phyloP scores from a whole-genome alignment of 2,888 invertebrate species.

The Heliconius erato region DNA sequence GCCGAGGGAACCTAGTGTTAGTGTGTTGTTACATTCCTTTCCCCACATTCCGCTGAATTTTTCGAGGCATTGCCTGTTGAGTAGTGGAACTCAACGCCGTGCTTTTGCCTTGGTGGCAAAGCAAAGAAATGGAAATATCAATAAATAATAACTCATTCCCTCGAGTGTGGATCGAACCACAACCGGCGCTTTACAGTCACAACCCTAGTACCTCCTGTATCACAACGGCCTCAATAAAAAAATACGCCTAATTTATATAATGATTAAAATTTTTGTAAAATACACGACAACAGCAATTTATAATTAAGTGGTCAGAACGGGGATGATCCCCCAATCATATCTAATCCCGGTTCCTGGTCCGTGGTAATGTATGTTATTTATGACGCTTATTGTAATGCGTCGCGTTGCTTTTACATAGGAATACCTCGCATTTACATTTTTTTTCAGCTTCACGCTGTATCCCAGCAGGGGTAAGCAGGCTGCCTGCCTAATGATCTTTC shows the following conservation, averaged over 20 bases:
- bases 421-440: not conserved
- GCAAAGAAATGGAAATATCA: too few species aligned
- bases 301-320: slow-evolving; percentile 25
- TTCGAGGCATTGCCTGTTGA: not conserved
- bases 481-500: too few species aligned
- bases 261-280: not conserved
- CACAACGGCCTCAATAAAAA: too few species aligned
- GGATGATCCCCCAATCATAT: slow-evolving; percentile 43
- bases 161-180: too few species aligned
- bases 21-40: not conserved
- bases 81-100: too few species aligned
- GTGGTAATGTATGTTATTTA: slow-evolving; percentile 37
- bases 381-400: slow-evolving; percentile 40
- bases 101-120: too few species aligned
- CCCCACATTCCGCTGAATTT: not conserved
- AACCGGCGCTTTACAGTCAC: too few species aligned
- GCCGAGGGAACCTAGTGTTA: too few species aligned
- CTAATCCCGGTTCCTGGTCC: slow-evolving; percentile 25
- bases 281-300: slow-evolving; percentile 20
- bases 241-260: not conserved
- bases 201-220: too few species aligned
- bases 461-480: too few species aligned
- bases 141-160: too few species aligned
- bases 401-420: slow-evolving; percentile 5
- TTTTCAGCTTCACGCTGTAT: not conserved